Conservation (phyloP, 2,888 invertebrate genomes). For the Invenusta paracnida region DNA sequence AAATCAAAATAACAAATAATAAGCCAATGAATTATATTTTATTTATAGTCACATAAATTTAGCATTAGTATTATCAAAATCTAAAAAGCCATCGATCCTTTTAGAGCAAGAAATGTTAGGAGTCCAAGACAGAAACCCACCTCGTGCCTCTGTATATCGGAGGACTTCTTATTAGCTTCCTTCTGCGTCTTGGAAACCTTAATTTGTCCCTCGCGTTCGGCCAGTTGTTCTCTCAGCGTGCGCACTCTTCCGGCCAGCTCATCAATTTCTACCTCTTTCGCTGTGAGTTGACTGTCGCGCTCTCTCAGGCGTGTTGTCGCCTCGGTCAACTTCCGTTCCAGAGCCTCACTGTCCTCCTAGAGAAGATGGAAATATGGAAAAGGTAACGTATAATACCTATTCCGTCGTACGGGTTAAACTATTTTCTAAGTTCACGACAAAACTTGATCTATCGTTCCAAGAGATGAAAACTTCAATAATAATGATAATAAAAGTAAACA, state of each 20-base stretch:
- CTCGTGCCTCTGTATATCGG: conserved; percentile 54
- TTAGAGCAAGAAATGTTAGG: too few species aligned
- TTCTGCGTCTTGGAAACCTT: conserved; percentile 55
- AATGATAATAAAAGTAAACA: not conserved
- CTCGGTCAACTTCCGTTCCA: not conserved
- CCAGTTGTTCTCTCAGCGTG: conserved; percentile 53
- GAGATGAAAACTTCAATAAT: not conserved
- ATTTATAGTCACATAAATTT: too few species aligned
- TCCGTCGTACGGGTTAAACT: too few species aligned
- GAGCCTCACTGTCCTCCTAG: not conserved
- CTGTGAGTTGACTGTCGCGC: conserved; percentile 50
- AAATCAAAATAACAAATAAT: too few species aligned
- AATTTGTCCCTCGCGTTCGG: conserved; percentile 57
- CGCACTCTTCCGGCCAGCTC: conserved; percentile 51
- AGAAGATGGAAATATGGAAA: too few species aligned
- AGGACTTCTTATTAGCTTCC: conserved; percentile 56
- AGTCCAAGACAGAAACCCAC: too few species aligned
- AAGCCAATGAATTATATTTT: too few species aligned
- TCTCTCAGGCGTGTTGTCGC: conserved; percentile 49
- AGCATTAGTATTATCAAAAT: too few species aligned
- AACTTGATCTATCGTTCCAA: too few species aligned
- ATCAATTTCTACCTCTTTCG: conserved; percentile 52
- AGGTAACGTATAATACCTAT: too few species aligned
- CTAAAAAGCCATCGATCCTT: too few species aligned
- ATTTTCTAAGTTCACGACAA: too few species aligned